These are phyloP conservation scores for Zosterops lateralis DNA, from an alignment of 2,113 vertebrate species.

Conservation along the genomic window DNA sequence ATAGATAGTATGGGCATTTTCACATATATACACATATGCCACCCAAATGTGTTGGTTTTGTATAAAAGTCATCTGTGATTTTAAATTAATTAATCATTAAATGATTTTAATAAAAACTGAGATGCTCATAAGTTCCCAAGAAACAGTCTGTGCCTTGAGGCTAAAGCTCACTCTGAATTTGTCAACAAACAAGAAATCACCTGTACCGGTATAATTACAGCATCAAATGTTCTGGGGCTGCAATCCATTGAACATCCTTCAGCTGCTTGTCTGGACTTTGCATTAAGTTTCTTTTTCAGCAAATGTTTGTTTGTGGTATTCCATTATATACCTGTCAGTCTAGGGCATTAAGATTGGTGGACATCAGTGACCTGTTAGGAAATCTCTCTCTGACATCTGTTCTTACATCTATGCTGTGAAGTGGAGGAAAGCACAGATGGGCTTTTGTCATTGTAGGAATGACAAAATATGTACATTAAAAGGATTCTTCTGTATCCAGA, in stretches of 20 bases:
- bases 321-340: slow-evolving; percentile 29
- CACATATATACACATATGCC: rapidly evolving
- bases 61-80: background rate
- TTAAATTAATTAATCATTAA: background rate
- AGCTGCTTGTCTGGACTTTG: background rate
- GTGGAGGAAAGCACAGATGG: background rate
- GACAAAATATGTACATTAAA: background rate
- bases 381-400: background rate
- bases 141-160: background rate
- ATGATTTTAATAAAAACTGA: background rate
- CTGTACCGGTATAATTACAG: background rate
- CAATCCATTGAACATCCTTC: background rate
- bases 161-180: background rate
- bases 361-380: background rate
- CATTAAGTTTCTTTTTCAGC: background rate
- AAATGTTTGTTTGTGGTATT: slow-evolving; percentile 10
- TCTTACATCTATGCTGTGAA: background rate
- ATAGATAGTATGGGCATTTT: background rate
- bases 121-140: background rate
- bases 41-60: background rate
- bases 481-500: background rate
- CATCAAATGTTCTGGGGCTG: background rate
- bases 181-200: background rate
- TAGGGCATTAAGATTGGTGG: background rate
- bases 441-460: background rate